Evolutionary conservation across 2,888 invertebrate species (phyloP).

Genomic region (Amphipoea lucens): DNA sequence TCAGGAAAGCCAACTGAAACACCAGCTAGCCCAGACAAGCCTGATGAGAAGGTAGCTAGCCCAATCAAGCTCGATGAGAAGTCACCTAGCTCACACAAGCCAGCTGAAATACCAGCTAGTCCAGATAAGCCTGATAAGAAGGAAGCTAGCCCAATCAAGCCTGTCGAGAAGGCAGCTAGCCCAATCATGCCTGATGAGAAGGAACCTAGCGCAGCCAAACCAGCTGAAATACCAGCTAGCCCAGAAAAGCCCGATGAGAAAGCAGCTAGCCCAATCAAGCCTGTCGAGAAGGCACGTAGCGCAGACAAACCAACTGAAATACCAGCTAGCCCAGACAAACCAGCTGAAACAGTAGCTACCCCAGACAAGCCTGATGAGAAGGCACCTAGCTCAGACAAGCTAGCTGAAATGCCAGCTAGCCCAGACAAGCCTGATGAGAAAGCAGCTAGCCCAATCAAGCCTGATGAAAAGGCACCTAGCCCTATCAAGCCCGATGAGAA

Average conservation of each 20-base stretch:
- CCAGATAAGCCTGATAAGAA: not conserved
- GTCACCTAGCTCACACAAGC: too few species aligned
- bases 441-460: rapidly evolving
- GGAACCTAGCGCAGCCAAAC: constrained; percentile 2
- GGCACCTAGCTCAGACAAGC: not conserved
- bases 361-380: not conserved
- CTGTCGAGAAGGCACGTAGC: constrained; percentile 10
- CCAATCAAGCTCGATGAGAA: not conserved
- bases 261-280: not conserved
- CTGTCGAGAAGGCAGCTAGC: not conserved
- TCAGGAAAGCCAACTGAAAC: not conserved
- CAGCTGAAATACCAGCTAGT: constrained; percentile 11
- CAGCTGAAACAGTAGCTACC: not conserved
- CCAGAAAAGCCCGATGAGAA: not conserved
- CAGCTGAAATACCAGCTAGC: too few species aligned
- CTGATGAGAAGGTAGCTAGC: not conserved
- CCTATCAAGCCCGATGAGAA: not conserved
- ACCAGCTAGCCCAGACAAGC: constrained; percentile 8
- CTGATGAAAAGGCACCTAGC: not conserved
- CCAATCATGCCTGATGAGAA: not conserved
- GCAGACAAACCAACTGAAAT: not conserved
- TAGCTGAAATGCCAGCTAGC: not conserved
- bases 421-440: constrained; percentile 22
- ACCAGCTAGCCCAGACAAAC: not conserved
- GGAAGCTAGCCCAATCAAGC: not conserved